These are phyloP conservation scores for Catostomus latipinnis DNA, from an alignment of 2,797 vertebrate species.

Conservation along the genomic window DNA sequence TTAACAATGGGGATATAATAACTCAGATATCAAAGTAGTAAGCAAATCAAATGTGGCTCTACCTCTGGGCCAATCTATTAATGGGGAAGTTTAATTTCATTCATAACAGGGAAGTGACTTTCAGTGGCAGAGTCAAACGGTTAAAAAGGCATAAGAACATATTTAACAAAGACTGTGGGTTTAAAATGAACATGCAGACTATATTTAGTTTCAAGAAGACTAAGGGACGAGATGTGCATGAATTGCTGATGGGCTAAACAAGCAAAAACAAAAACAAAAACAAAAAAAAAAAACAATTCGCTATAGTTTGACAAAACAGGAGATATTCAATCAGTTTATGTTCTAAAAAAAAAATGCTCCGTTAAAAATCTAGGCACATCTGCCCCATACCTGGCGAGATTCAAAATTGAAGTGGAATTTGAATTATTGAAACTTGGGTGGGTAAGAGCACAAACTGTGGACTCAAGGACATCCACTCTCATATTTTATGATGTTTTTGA, in stretches of 20 bases:
- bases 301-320: constrained; percentile 19
- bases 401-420: constrained; percentile 55
- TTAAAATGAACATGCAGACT: constrained; percentile 18
- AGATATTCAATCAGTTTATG: constrained; percentile 37
- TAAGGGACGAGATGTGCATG: not conserved
- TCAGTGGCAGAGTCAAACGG: not conserved
- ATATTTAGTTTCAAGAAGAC: not conserved
- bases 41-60: not conserved
- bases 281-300: too few relatives aligned
- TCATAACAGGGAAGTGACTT: not conserved
- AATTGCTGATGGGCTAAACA: constrained; percentile 13
- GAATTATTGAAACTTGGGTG: constrained; percentile 51
- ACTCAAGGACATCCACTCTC: constrained; percentile 44
- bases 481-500: constrained; percentile 49
- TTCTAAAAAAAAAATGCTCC: constrained; percentile 24
- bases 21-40: not conserved
- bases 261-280: constrained; percentile 20
- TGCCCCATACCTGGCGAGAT: constrained; percentile 34
- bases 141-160: not conserved
- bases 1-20: not conserved
- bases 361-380: constrained; percentile 51
- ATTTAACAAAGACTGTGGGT: constrained; percentile 8
- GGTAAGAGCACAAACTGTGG: constrained; percentile 33
- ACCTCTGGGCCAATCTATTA: constrained; percentile 8
- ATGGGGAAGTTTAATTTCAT: not conserved